Evolutionary conservation across 2,888 invertebrate species (phyloP).

Genomic region (Lucinisca nassula): DNA sequence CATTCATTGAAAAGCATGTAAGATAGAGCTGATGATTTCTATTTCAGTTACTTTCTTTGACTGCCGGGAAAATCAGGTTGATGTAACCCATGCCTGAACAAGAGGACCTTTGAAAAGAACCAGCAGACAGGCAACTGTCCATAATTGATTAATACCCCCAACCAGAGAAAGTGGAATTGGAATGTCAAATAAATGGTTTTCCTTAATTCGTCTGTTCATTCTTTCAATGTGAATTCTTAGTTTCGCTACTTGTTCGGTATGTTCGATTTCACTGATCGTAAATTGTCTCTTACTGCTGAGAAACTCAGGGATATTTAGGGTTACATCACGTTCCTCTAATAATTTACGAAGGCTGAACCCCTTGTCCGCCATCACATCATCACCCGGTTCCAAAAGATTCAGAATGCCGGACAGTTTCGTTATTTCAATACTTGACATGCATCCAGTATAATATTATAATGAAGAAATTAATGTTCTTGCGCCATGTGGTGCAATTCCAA

Average conservation of each 20-base stretch:
- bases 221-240: conserved; percentile 25
- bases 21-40: conserved; percentile 20
- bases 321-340: not conserved
- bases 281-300: not conserved
- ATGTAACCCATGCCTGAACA: not conserved
- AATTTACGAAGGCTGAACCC: not conserved
- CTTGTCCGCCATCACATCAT: not conserved
- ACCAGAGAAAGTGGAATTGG: conserved; percentile 22
- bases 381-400: not conserved
- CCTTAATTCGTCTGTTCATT: conserved; percentile 29
- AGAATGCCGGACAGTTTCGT: not conserved
- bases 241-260: conserved; percentile 23
- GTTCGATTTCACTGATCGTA: not conserved
- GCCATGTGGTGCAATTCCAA: conserved; percentile 24
- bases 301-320: conserved; percentile 25
- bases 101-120: conserved; percentile 37
- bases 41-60: not conserved
- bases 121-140: conserved; percentile 41
- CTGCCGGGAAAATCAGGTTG: no score
- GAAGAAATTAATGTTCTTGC: not conserved
- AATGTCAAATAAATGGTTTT: conserved; percentile 31
- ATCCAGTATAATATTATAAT: conserved; percentile 22
- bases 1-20: conserved; percentile 10
- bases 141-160: conserved; percentile 46
- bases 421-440: conserved; percentile 2